Evolutionary conservation across 1,140 invertebrate genomes (phyloP).

Genomic region (Battus philenor): DNA sequence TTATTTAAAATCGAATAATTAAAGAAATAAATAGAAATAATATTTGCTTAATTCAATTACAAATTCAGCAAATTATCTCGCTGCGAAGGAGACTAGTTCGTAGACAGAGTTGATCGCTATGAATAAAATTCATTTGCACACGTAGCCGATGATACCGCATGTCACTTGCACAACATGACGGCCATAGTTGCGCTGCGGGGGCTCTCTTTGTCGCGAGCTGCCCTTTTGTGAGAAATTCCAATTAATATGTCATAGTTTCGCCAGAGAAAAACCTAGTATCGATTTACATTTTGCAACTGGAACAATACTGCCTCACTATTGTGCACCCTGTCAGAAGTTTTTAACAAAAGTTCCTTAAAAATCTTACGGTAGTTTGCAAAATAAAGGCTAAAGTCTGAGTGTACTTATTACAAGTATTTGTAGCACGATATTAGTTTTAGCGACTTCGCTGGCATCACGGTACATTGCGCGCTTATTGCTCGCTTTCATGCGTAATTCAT

Average conservation of each 20-base stretch:
- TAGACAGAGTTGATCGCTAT: neutral
- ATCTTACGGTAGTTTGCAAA: no score
- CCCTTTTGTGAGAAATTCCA: constrained; percentile 44
- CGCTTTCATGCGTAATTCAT: constrained; percentile 62
- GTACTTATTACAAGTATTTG: neutral
- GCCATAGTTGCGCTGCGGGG: constrained; percentile 21
- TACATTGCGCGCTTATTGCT: constrained; percentile 52
- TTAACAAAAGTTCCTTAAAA: no score
- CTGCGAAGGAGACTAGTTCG: neutral
- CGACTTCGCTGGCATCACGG: constrained; percentile 33
- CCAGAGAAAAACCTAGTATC: constrained; percentile 26
- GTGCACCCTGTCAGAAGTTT: constrained; percentile 20
- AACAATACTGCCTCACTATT: constrained; percentile 29
- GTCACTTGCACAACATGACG: constrained; percentile 27
- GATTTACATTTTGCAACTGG: constrained; percentile 25
- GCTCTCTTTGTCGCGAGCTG: constrained; percentile 32
- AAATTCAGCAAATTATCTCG: no score
- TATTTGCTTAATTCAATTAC: no score
- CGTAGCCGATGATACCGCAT: constrained; percentile 23
- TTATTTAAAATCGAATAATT: no score
- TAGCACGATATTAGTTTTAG: constrained; percentile 9
- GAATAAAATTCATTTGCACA: constrained; percentile 23
- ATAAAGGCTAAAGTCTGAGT: no score
- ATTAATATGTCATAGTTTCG: constrained; percentile 41
- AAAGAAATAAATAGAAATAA: no score